A percentile compares a stretch with the other conserved stretches of the same genome.
phyloP scores from a whole-genome alignment of 2,888 invertebrate genomes.

The Orthonevra nobilis region DNA sequence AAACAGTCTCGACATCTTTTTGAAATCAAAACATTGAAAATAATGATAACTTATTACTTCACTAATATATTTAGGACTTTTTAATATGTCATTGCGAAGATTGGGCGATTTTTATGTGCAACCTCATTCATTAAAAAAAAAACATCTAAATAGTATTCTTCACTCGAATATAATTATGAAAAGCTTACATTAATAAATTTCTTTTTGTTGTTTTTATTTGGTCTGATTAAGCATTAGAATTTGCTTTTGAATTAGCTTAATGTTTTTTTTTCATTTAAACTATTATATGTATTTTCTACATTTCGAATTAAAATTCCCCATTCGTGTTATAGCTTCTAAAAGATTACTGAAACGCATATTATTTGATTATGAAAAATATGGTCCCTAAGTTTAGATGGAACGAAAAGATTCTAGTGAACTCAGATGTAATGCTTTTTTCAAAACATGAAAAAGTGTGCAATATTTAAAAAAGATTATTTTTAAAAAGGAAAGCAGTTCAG shows the following conservation, averaged over 20 bases:
- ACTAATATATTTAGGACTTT: too few relatives aligned
- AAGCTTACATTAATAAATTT: not conserved
- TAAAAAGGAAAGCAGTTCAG: too few relatives aligned
- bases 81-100: too few relatives aligned
- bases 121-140: too few relatives aligned
- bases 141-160: too few relatives aligned
- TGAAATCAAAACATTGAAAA: too few relatives aligned
- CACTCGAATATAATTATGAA: not conserved
- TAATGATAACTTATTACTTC: too few relatives aligned
- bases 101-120: too few relatives aligned
- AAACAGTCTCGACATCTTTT: too few relatives aligned
- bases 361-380: slow-evolving; percentile 63
- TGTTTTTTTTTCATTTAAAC: too few relatives aligned
- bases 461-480: slow-evolving; percentile 28
- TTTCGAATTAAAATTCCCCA: slow-evolving; percentile 16
- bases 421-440: slow-evolving; percentile 13
- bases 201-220: slow-evolving; percentile 13
- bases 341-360: slow-evolving; percentile 61
- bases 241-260: not conserved
- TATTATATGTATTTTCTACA: too few relatives aligned
- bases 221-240: slow-evolving; percentile 13
- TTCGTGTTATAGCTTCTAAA: slow-evolving; percentile 17
- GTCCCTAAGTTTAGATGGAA: slow-evolving; percentile 65
- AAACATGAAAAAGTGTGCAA: slow-evolving; percentile 60
- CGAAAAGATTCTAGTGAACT: slow-evolving; percentile 4